Evolutionary conservation across 1,140 invertebrate genomes (phyloP), one percentile per base, ranked within the genome.

Genomic region (Linepithema humile): DNA sequence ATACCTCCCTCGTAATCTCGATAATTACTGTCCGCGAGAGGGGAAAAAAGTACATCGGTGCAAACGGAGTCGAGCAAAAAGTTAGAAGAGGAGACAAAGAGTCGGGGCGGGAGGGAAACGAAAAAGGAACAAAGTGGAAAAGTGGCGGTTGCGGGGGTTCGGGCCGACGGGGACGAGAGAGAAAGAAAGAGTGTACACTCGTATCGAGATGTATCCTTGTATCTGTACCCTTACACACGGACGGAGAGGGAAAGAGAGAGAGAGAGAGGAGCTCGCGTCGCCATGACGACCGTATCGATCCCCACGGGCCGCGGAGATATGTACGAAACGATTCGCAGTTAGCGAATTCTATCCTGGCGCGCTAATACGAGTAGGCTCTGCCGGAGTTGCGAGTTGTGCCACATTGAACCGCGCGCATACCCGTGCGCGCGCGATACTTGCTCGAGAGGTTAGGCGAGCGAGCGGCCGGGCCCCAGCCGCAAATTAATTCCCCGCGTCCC

Each of bases 241-340:
- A 15, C 38, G 43, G 50, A 35, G 74, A 84, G 69, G 53, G 43
- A 40, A 40, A 64, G 26, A 64, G 73, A 65, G 62, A 80, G 70
- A 83, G 57, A 50, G 45, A 83, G 85, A 89, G 82, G 26, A 87
- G 43, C 73, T 65, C 60, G 77, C 60, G 90, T 90, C 78, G 84
- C 82, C 88, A 91, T 91, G 85, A 80, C 82, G 82, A 90, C 88
- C 85, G 91, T 91, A 91, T 91, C 91, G 91, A 91, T 90, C 91
- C 89, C 29, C 26, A 59, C 64, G 67, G 69, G 69, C 78, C 85
- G 87, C 84, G 69, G 85, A 88, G 89, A 88, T 91, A 91, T 91
- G 90, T 91, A 91, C 87, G 85, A 91, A 91, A 91, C 91, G 89
- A 91, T 91, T 91, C 85, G 85, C 89, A 90, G 89, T 86, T 88